Base-by-base conservation (phyloP, 2,113 vertebrate genomes). In the Steatornis caripensis region DNA sequence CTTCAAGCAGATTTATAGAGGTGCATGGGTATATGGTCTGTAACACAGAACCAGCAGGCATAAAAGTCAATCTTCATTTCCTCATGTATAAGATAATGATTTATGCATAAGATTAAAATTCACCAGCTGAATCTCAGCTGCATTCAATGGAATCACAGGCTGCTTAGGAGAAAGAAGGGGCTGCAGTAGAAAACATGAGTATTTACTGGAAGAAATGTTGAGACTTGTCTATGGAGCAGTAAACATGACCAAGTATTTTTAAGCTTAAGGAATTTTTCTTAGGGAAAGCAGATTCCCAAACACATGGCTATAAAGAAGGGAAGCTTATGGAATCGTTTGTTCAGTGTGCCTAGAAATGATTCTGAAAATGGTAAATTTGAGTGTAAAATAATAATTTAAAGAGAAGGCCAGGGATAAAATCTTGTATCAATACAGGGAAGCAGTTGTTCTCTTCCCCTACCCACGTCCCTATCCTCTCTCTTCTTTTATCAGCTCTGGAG, bases 391-490 rank as follows among this genome's bases (percentile, higher is more conserved):
- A 32, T 22, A 66, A 60, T 26, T 58, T 71, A 57, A 84, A 57
- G 39, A 84, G 24, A 80, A 85, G 32, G 6, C 15, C 29, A 22
- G 10, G 21, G 15, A 60, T 34, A 62, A 84, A 32, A 34, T 53
- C 58, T 49, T 80, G 22, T 29, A 29, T 46, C 41, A 20, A 45
- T 69, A 43, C 11, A 61, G 27, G 12, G 14, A 75, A 81, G 29
- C 12, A 70, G 21, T 41, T 80, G 7, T 6, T 3, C 36, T 78
- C 41, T 37, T 9, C 14, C 15, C 5, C 27, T 61, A 32, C 13
- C 27, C 34, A n/a, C 0, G 0, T 30, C 16, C 41, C 24, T 45
- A 15, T 15, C 10, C 0, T 1, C 6, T 51, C 8, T 22, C 29
- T 86, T 20, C 32, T 39, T 84, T 82, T 54, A 51, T 23, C 51